A percentile compares a stretch with the other conserved stretches of the same genome.
Conservation (phyloP, 2,797 vertebrate species). For the Cephalopachus bancanus region DNA sequence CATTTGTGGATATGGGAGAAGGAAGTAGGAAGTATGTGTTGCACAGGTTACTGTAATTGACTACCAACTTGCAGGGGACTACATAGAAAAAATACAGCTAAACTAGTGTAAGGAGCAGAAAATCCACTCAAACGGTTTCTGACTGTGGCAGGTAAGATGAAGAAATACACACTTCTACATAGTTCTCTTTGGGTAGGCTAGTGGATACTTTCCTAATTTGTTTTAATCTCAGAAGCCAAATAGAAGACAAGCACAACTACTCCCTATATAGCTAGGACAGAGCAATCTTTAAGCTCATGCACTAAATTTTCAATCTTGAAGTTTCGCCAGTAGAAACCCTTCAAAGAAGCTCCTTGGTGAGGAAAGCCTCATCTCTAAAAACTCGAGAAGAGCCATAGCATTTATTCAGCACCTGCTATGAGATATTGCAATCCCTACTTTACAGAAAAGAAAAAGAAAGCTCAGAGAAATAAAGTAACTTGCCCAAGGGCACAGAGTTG, state of each 20-base stretch:
- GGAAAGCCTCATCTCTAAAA: background rate
- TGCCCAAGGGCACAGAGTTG: background rate
- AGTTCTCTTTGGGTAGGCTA: background rate
- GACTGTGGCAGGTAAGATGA: background rate
- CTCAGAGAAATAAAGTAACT: constrained; percentile 13
- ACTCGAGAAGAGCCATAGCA: background rate
- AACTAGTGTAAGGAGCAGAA: background rate
- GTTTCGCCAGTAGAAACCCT: background rate
- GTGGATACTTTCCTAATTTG: background rate
- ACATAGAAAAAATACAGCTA: constrained; percentile 4
- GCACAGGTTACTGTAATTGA: background rate
- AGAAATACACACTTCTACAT: background rate
- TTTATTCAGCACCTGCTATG: background rate
- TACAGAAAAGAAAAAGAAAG: constrained; percentile 4
- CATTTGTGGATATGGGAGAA: background rate
- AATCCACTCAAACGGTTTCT: background rate
- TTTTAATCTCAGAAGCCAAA: constrained; percentile 51
- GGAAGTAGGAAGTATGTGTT: background rate
- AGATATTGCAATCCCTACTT: background rate
- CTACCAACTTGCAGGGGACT: background rate
- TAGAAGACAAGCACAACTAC: background rate
- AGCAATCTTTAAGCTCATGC: background rate
- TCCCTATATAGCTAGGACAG: background rate
- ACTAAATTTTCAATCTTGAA: background rate
- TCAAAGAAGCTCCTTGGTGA: background rate